A percentile compares a stretch with the other conserved stretches of the same genome.
phyloP scores from a whole-genome alignment of 1,140 invertebrate genomes.

The Pachypeltis micranthus region DNA sequence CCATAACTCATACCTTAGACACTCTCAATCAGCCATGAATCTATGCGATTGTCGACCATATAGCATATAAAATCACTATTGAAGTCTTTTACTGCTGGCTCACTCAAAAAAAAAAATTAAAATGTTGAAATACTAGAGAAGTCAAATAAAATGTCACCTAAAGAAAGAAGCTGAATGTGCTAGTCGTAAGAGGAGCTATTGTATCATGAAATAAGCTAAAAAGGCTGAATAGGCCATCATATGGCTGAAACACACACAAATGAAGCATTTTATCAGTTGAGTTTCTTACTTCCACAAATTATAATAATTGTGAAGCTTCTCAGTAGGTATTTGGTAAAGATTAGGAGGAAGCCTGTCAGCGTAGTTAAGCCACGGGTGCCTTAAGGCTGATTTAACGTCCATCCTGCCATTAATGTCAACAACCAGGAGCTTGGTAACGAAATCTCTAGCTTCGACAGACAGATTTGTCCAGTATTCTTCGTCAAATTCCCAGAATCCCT shows the following conservation, averaged over 20 bases:
- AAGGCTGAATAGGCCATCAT: too few relatives aligned
- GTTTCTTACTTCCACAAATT: constrained; percentile 55
- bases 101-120: too few relatives aligned
- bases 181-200: too few relatives aligned
- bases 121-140: too few relatives aligned
- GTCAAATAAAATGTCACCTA: too few relatives aligned
- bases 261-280: too few relatives aligned
- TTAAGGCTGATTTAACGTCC: constrained; percentile 62
- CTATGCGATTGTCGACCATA: background rate
- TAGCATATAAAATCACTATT: background rate
- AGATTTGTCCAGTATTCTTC: constrained; percentile 53
- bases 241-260: too few relatives aligned
- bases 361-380: constrained; percentile 76
- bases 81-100: too few relatives aligned
- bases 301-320: constrained; percentile 50
- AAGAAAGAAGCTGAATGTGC: too few relatives aligned
- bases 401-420: constrained; percentile 61
- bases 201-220: too few relatives aligned
- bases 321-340: constrained; percentile 56
- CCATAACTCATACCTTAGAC: too few relatives aligned
- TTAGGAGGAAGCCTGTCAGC: constrained; percentile 50
- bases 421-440: constrained; percentile 67
- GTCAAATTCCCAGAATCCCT: constrained; percentile 50
- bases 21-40: background rate
- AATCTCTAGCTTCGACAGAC: constrained; percentile 72